phyloP scores from a whole-genome alignment of 2,797 vertebrate genomes.

The Cephalopachus bancanus region DNA sequence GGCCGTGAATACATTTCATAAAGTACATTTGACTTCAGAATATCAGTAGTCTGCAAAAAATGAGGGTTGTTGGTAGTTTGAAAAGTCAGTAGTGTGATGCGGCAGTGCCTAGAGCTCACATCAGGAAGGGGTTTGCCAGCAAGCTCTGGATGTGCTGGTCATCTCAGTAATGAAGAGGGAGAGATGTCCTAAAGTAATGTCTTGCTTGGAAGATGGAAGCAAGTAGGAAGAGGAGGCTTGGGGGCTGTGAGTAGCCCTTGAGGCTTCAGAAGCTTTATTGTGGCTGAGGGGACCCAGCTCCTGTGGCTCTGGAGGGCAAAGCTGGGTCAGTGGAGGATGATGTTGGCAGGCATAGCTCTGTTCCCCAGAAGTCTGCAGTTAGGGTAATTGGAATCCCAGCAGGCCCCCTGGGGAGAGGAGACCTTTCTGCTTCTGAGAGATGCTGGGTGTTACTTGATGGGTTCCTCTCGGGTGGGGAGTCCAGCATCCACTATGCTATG shows the following conservation, averaged over 20 bases:
- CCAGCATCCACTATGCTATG: background rate
- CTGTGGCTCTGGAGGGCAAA: background rate
- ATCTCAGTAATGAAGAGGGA: background rate
- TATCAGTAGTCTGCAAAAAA: background rate
- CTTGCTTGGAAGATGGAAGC: background rate
- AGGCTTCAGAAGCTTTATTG: background rate
- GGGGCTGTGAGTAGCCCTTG: background rate
- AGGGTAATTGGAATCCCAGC: background rate
- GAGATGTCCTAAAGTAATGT: background rate
- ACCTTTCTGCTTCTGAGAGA: background rate
- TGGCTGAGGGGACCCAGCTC: background rate
- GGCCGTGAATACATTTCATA: background rate
- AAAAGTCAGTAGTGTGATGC: background rate
- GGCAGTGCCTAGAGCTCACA: background rate
- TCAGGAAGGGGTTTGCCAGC: rapidly evolving
- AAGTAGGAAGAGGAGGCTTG: background rate
- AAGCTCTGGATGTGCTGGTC: too few relatives aligned
- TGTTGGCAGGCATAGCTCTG: background rate
- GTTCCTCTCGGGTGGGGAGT: background rate
- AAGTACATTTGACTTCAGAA: background rate
- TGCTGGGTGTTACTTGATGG: background rate
- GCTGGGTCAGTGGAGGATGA: background rate
- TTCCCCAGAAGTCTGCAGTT: background rate
- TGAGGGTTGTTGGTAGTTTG: background rate
- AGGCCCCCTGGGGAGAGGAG: background rate